Conservation (phyloP, 2,797 vertebrate genomes). For the Phoeniculus purpureus region DNA sequence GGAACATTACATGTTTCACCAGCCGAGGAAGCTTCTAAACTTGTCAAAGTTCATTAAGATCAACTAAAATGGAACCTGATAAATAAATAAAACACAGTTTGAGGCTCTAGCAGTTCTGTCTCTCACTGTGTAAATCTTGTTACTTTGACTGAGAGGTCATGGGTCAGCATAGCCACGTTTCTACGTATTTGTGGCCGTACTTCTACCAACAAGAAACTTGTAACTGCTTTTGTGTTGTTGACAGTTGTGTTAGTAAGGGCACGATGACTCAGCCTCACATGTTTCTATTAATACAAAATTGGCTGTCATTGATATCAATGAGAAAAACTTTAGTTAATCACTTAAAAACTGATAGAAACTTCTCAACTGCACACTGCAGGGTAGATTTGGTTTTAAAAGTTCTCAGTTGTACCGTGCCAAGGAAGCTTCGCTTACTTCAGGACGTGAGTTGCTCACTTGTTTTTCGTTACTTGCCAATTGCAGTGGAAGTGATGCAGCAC, state of each 20-base stretch:
- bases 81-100: not conserved
- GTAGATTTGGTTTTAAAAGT: not conserved
- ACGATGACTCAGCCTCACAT: conserved; percentile 22
- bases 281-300: conserved; percentile 28
- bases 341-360: not conserved
- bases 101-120: not conserved
- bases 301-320: not conserved
- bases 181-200: not conserved
- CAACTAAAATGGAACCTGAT: not conserved
- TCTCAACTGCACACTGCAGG: not conserved
- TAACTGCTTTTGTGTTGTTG: not conserved
- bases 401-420: not conserved
- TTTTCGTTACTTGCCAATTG: not conserved
- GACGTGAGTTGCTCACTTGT: not conserved
- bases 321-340: not conserved
- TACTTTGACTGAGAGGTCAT: not conserved
- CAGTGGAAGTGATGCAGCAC: conserved; percentile 51
- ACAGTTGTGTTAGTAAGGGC: not conserved
- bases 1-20: not conserved
- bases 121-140: not conserved
- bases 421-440: not conserved
- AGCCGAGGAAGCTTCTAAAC: not conserved
- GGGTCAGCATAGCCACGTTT: not conserved
- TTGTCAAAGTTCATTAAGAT: not conserved
- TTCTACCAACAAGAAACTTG: not conserved